A percentile compares a stretch with the other conserved stretches of the same genome.
These are phyloP conservation scores for Eristalis intricaria DNA, from an alignment of 2,888 invertebrate species.

Conservation along the genomic window DNA sequence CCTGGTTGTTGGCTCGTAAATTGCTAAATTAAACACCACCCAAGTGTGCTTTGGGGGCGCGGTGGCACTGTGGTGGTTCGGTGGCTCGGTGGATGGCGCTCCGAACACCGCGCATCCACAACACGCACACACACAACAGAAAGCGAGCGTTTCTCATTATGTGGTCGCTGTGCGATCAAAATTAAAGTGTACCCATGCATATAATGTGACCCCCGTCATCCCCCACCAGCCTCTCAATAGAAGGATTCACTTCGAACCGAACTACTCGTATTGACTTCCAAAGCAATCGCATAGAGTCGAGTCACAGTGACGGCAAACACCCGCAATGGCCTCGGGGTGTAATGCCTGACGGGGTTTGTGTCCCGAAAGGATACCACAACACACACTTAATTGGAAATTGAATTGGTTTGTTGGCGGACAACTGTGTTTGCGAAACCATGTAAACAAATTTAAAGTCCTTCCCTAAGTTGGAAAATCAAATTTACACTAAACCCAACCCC, in stretches of 20 bases:
- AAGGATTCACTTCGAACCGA: background rate
- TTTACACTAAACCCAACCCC: background rate
- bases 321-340: background rate
- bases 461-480: conserved; percentile 53
- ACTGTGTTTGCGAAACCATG: conserved; percentile 53
- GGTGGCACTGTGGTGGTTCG: too few species aligned
- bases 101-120: background rate
- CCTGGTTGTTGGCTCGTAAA: background rate
- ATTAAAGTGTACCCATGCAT: conserved; percentile 66
- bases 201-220: conserved; percentile 21
- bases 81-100: background rate
- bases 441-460: conserved; percentile 45
- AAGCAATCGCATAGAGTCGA: background rate
- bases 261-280: background rate
- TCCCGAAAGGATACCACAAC: conserved; percentile 16
- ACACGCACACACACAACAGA: background rate
- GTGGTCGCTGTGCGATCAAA: conserved; percentile 56
- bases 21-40: conserved; percentile 3
- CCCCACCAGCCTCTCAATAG: background rate
- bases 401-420: conserved; percentile 55
- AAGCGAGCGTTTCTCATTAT: conserved; percentile 55
- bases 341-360: background rate
- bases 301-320: background rate
- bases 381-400: conserved; percentile 56
- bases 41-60: background rate